A percentile compares a stretch with the other conserved stretches of the same genome.
phyloP scores from a whole-genome alignment of 2,888 invertebrate genomes.

The Nebria salina region DNA sequence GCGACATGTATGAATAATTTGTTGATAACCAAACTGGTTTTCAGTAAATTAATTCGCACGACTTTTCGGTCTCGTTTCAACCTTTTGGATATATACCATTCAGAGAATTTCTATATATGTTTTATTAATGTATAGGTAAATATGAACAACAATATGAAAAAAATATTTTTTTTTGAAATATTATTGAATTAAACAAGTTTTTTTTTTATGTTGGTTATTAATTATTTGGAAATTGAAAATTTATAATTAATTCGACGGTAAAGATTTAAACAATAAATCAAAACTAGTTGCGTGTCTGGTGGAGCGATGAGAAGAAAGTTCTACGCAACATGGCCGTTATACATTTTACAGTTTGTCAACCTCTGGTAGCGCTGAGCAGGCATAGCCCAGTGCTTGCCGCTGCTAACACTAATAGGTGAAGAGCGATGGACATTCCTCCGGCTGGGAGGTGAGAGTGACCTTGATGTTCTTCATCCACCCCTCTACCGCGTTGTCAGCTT shows the following conservation, averaged over 20 bases:
- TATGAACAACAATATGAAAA: too few relatives aligned
- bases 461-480: constrained; percentile 53
- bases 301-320: constrained; percentile 29
- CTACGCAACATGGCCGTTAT: constrained; percentile 11
- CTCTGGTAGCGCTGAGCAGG: constrained; percentile 10
- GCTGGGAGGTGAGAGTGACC: constrained; percentile 58
- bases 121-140: too few relatives aligned
- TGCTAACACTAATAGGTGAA: neutral
- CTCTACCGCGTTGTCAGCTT: constrained; percentile 27
- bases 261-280: neutral
- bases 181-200: too few relatives aligned
- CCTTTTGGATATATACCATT: too few relatives aligned
- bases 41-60: too few relatives aligned
- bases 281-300: neutral
- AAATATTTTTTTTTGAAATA: too few relatives aligned
- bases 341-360: constrained; percentile 42
- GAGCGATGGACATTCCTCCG: constrained; percentile 29
- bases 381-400: neutral
- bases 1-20: too few relatives aligned
- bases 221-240: too few relatives aligned
- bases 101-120: too few relatives aligned
- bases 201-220: too few relatives aligned
- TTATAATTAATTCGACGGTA: neutral
- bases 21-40: too few relatives aligned
- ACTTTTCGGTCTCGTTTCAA: too few relatives aligned